Evolutionary conservation across 2,797 vertebrate species (phyloP), one percentile per base, ranked within the genome.

Genomic region (Urosaurus nigricauda): DNA sequence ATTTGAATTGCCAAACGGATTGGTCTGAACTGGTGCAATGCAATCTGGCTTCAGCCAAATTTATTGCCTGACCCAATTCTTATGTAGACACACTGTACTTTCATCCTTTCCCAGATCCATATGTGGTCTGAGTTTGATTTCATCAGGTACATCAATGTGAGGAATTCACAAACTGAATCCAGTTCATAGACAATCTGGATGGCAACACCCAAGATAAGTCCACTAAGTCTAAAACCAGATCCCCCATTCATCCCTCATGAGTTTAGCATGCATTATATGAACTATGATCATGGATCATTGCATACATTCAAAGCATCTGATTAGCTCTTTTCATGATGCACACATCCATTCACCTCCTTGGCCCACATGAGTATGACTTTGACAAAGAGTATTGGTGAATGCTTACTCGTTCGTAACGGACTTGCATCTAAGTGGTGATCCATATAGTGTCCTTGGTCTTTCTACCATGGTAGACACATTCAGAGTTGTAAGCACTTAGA

Each of bases 381-480:
- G 73, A 84, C 68, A 84, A 70, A 84, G 21, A 58, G n/a, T 73
- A n/a, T 73, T 73, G 47, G 21, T 53, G 32, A 84, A 84, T 68
- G 43, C 32, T 14, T 71, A 84, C 47, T 85, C 35, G 14, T 26
- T 58, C 71, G 60, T 53, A 85, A 51, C 73, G 51, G 68, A 35
- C 24, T 84, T 24, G 2, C n/a, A 37, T 73, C 83, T 74, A 24
- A 60, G 35, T 12, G 29, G 3, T 35, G 70, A 53, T 11, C 68
- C 83, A 8, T 37, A 56, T 35, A 32, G 24, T 40, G 24, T 26
- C 53, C 70, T 84, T 51, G 43, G 77, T 11, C 51, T 74, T 84
- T 73, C 35, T 26, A 47, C 29, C 37, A 40, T 58, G 51, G 53
- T 7, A 37, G 51, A 79, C 53, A n/a, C 16, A 19, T 80, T 26